A percentile compares a stretch with the other conserved stretches of the same genome.
Conservation (phyloP, 2,888 invertebrate genomes). For the Cantharis rustica region DNA sequence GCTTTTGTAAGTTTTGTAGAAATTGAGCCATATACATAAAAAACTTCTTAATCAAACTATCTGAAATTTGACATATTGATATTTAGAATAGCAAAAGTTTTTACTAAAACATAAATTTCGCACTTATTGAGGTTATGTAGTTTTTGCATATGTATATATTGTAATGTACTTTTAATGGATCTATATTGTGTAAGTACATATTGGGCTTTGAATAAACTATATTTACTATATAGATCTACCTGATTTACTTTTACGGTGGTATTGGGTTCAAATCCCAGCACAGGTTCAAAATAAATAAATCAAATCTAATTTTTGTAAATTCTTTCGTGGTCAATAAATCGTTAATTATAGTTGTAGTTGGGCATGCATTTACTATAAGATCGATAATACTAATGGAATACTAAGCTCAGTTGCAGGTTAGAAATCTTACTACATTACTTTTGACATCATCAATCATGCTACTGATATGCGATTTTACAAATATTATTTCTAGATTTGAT, state of each 20-base stretch:
- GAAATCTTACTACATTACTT: constrained; percentile 8
- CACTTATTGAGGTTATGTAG: background rate
- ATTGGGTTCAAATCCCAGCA: background rate
- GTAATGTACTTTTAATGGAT: too few species aligned
- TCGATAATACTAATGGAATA: constrained; percentile 11
- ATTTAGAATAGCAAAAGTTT: background rate
- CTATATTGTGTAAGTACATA: too few species aligned
- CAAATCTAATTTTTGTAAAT: background rate
- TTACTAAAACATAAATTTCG: background rate
- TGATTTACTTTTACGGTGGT: background rate
- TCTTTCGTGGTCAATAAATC: background rate
- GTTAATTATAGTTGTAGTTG: background rate
- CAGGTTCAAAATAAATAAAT: background rate
- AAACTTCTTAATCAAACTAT: background rate
- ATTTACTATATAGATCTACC: background rate
- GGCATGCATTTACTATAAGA: background rate
- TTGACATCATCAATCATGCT: constrained; percentile 19
- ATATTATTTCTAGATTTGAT: constrained; percentile 10
- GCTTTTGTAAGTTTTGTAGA: background rate
- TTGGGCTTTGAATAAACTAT: too few species aligned
- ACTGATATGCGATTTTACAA: constrained; percentile 11
- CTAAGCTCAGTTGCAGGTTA: constrained; percentile 7
- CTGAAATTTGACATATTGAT: background rate
- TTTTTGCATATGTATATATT: too few species aligned
- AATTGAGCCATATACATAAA: background rate